Percentiles rank a stretch among this genome's conserved stretches.
Evolutionary conservation across 2,113 vertebrate species (phyloP).

Genomic region (Puma concolor): DNA sequence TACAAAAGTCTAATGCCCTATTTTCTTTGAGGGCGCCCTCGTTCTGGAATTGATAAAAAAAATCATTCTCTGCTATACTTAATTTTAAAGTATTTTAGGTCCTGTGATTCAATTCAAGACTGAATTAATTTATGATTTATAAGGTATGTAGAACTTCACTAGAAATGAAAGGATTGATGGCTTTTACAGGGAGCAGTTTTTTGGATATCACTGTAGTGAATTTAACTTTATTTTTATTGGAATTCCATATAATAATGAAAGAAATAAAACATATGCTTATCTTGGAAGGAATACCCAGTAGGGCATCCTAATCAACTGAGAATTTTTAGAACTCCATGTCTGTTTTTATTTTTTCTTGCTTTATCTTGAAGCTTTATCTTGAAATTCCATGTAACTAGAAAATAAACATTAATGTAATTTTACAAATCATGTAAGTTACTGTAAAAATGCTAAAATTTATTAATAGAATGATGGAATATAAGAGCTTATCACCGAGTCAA

Average conservation of each 20-base stretch:
- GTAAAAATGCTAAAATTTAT: slow-evolving; percentile 12
- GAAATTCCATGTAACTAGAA: background rate
- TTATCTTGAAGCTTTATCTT: background rate
- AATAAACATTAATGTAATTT: slow-evolving; percentile 40
- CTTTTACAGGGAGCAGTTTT: background rate
- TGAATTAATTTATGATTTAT: background rate
- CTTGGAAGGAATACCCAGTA: background rate
- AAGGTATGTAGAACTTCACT: background rate
- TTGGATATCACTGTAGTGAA: background rate
- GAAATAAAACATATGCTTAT: background rate
- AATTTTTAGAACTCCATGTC: background rate
- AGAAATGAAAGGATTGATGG: background rate
- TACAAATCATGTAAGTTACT: background rate
- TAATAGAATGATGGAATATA: slow-evolving; percentile 49
- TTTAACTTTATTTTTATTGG: slow-evolving; percentile 34
- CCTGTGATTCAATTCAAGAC: background rate
- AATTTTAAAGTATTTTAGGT: background rate
- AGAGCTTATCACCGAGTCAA: background rate
- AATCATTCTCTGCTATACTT: background rate
- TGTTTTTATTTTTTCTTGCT: background rate
- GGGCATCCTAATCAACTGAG: background rate
- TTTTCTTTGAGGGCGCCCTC: background rate
- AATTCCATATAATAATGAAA: background rate
- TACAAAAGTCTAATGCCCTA: background rate
- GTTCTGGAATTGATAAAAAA: background rate